Evolutionary conservation across 2,797 vertebrate genomes (phyloP), one percentile per base, ranked within the genome.

Genomic region (Chelidonichthys spinosus): DNA sequence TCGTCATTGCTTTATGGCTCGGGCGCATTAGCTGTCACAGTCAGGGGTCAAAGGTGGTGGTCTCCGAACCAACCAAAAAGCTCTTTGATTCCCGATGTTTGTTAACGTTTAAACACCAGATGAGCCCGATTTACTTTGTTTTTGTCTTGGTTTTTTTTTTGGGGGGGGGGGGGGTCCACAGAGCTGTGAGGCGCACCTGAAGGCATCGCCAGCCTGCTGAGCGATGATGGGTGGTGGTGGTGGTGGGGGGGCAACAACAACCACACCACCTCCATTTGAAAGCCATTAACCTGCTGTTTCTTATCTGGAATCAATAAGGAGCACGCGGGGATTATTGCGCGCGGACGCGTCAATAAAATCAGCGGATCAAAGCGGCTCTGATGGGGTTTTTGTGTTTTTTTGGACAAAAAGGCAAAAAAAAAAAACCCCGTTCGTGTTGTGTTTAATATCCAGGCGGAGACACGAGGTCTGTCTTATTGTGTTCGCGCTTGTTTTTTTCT

Each of bases 231-330:
- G 18, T 7, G 46, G 37, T 32, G 17, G 49, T 42, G 44, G 7
- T 5, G 40, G 39, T 8, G 37, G 32, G 50, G 63, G 10, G 61
- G 42, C 69, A 78, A 66, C 9, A 69, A 61, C 76, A 74, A 64
- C 63, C 84, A 32, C 79, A 13, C 66, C 75, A 63, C 87, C 82
- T 70, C 83, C 67, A 77, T 85, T 90, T 78, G 81, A 89, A 87
- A 86, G 81, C 87, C 79, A 92, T 93, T 93, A 92, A 80, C 84
- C 87, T 72, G 64, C 66, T 55, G 87, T 82, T 85, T 84, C 11
- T 85, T 88, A 87, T 84, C 78, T 83, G 83, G 72, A 81, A 89
- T 90, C 89, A 85, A 86, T 90, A 68, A 72, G 47, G 69, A 68
- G 53, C 79, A 69, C 59, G 74, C 62, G 68, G 86, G 71, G 78